These are phyloP conservation scores for Notarius lentiginosus DNA, from an alignment of 2,113 vertebrate species.

Conservation along the genomic window DNA sequence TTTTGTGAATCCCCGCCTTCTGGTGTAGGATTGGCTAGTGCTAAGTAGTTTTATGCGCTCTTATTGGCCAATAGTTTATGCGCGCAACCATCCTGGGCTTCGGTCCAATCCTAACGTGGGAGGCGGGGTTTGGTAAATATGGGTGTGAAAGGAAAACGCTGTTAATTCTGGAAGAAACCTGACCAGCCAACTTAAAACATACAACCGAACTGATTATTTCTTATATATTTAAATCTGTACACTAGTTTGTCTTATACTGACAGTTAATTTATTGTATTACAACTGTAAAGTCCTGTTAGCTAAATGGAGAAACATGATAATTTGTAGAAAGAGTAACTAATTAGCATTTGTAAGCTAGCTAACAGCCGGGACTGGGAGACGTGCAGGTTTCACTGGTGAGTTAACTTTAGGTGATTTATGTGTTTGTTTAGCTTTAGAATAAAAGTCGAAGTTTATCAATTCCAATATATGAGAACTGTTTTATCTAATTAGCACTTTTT, in stretches of 20 bases:
- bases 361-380: conserved; percentile 18
- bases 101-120: background rate
- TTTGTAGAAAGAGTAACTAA: conserved; percentile 12
- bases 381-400: conserved; percentile 9
- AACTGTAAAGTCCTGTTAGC: background rate
- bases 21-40: background rate
- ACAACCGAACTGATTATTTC: background rate
- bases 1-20: background rate
- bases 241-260: background rate
- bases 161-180: background rate
- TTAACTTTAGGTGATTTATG: background rate
- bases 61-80: background rate
- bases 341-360: conserved; percentile 27
- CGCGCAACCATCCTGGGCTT: background rate
- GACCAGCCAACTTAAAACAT: conserved; percentile 3
- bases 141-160: conserved; percentile 8
- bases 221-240: background rate
- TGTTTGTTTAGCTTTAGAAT: background rate
- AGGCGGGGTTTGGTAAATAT: background rate
- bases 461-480: background rate
- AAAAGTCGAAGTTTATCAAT: background rate
- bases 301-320: background rate
- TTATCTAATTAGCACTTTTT: background rate
- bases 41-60: too few relatives aligned
- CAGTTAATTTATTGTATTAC: background rate